Evolutionary conservation across 1,140 invertebrate genomes (phyloP), one percentile per base, ranked within the genome.

Genomic region (Cotesia chilonis): DNA sequence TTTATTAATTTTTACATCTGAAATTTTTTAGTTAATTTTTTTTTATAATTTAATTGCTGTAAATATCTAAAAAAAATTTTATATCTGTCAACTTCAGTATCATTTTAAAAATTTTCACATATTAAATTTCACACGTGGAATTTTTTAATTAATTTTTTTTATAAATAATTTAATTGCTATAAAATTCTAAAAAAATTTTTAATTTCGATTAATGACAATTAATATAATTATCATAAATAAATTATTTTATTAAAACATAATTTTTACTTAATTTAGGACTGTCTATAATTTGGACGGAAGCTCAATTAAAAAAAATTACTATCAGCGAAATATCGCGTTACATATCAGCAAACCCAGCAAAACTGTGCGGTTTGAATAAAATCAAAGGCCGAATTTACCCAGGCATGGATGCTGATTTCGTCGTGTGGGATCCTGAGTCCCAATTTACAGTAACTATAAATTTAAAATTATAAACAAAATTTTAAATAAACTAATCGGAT

Each of bases 331-430:
- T 93, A 63, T 86, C 87, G n/a, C 87, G 88, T n/a, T 87, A 91
- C 37, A 82, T 93, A 81, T 90, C 89, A 75, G 76, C 80, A 41
- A 88, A 87, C 14, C 91, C 92, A 1, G 91, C 92, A 1, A 82
- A 86, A 57, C 82, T 93, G 1, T 90, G 90, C 68, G 89, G 90
- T 7, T 82, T 93, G 6, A 82, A 89, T 28, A 70, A 87, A 7
- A 78, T 84, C 3, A 93, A 93, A 82, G 92, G 92, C 0, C 82
- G 87, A 54, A 83, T 93, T 5, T 81, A 84, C 55, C 80, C 84
- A 14, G 92, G 91, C n/a, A 88, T 89, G 75, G 92, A 93, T 78
- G 92, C 92, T 0, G 92, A 94, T 82, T 89, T 94, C 68, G 90
- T 93, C 47, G 88, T 93, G 37, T 94, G 92, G 88, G 85, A 91